Base-by-base conservation (phyloP, 1,140 invertebrate species). In the Gryon sp. region DNA sequence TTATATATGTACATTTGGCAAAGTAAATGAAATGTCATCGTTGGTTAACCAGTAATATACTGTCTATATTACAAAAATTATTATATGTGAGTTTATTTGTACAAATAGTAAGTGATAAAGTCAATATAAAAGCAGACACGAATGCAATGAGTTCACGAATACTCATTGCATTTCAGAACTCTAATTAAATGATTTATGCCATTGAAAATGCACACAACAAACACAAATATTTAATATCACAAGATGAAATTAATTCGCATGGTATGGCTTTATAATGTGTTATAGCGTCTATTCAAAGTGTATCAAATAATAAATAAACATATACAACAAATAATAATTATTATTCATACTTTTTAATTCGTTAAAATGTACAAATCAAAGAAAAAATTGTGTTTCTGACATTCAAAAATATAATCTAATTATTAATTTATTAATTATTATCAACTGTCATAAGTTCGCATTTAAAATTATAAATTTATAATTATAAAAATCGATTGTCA, bases 401-500 rank as follows among this genome's bases (percentile, higher is more conserved):
- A 28, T 9, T 3, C 26, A 7, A 7, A 28, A 28, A 24, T 24
- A 24, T 24, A 7, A 24, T 4, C 7, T 24, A 4, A 3, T 7
- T 24, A 3, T 7, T 24, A 7, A 7, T 24, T 3, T 24, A 24
- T 7, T 7, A 4, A 7, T 7, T 7, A 24, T 24, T 24, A n/a
- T n/a, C n/a, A n/a, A n/a, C 22, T 24, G 22, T 24, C 22, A 4
- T 24, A n/a, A n/a, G n/a, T n/a, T n/a, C n/a, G n/a, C n/a, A n/a
- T 24, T 24, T 24, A 24, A 24, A 3, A 3, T 24, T 24, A 24
- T 24, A 7, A 24, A 24, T 24, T 24, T 24, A 24, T 7, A 7
- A 24, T 7, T n/a, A n/a, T 7, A 4, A 24, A 24, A 24, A 36
- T n/a, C 28, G 50, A 53, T 28, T 18, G 57, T 60, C 57, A 36